Conservation (phyloP, 2,113 vertebrate species). For the Rana temporaria region DNA sequence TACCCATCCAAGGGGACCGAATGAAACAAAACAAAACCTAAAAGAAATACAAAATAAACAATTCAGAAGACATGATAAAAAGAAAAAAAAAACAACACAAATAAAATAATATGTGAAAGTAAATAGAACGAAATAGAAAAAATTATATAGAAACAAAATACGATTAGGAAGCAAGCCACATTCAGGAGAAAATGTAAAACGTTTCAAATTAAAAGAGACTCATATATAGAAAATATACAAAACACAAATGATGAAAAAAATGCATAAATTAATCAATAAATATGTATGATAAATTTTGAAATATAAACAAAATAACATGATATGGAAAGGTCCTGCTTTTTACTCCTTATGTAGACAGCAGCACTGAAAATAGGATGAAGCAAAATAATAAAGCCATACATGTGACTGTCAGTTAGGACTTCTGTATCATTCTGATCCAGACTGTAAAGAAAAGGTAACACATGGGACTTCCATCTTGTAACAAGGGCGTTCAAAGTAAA, state of each 20-base stretch:
- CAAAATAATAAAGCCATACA: too few species aligned
- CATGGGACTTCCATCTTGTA: too few species aligned
- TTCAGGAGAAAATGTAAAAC: slow-evolving; percentile 56
- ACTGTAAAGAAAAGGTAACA: too few species aligned
- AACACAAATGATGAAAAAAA: not conserved
- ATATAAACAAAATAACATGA: not conserved
- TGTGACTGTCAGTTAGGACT: too few species aligned
- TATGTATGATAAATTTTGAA: not conserved
- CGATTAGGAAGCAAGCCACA: not conserved
- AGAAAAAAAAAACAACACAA: slow-evolving; percentile 63
- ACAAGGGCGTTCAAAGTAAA: too few species aligned
- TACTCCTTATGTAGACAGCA: too few species aligned
- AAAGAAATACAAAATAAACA: slow-evolving; percentile 88
- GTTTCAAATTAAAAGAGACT: slow-evolving; percentile 62
- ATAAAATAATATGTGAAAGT: slow-evolving; percentile 67
- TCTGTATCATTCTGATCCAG: too few species aligned
- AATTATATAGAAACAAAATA: slow-evolving; percentile 52
- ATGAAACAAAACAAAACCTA: slow-evolving; percentile 98
- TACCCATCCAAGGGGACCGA: slow-evolving; percentile 92
- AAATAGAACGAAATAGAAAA: slow-evolving; percentile 63
- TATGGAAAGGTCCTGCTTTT: too few species aligned
- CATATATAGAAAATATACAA: slow-evolving; percentile 56
- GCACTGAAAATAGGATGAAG: too few species aligned
- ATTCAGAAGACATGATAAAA: slow-evolving; percentile 76
- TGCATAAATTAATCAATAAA: not conserved